Base-by-base conservation (phyloP, 2,113 vertebrate species). In the Beaufortia kweichowensis region DNA sequence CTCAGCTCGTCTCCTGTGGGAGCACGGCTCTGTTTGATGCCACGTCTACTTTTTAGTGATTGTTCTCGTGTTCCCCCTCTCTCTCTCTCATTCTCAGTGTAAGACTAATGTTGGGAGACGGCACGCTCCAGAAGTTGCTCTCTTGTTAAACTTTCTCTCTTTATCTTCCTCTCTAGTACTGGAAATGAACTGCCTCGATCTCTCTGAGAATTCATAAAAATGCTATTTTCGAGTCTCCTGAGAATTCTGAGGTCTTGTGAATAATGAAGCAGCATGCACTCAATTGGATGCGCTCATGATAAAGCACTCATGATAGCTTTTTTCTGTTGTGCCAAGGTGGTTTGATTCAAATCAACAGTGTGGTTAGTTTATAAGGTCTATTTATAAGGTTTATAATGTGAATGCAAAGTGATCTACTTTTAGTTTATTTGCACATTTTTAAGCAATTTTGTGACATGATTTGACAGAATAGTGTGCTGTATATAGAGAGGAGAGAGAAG, bases 21-120 rank as follows among this genome's bases (percentile, higher is more conserved):
- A 76, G 77, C 79, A 76, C 64, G 72, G 74, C 86, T 86, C 76
- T 84, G 86, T 90, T 87, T 86, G 83, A 86, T 89, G 88, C 89
- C 88, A 86, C 87, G 85, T 85, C 77, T 85, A 75, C 78, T 88
- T 87, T 79, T 76, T 83, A 82, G 81, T 83, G 83, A 88, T 89
- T 65, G 74, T 75, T 75, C 81, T 24, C n/a, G 29, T 72, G 14
- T 59, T 21, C 7, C 48, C n/a, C 7, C 1, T 59, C 55, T 59
- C 21, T 35, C 39, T 7, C 63, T 19, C 23, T 28, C 64, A 46
- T 23, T 66, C 3, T 26, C 67, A 69, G 66, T 17, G 12, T 3
- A 55, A 46, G 43, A 23, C n/a, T 35, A 39, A 55, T 70, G 67
- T 35, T 70, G 17, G 33, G 28, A 11, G n/a, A 70, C 67, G 17